phyloP scores from a whole-genome alignment of 2,888 invertebrate genomes.

The Phrixothrix hirtus region DNA sequence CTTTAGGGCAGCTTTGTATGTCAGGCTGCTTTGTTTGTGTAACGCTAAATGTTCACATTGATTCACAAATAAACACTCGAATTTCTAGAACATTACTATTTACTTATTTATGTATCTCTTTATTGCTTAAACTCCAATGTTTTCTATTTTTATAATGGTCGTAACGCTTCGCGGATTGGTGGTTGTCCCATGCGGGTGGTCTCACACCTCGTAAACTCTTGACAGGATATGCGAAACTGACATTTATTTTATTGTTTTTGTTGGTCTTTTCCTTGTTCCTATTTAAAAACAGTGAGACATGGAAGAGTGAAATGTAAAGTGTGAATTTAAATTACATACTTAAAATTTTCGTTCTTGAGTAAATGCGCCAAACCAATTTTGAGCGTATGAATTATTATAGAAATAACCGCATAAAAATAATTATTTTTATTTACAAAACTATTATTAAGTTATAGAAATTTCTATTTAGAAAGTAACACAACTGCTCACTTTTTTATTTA shows the following conservation, averaged over 20 bases:
- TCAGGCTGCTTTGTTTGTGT: slow-evolving; percentile 41
- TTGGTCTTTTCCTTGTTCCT: neutral
- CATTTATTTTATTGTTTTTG: slow-evolving; percentile 18
- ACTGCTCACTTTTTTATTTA: too few relatives aligned
- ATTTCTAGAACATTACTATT: slow-evolving; percentile 56
- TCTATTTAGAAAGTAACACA: too few relatives aligned
- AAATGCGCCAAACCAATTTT: too few relatives aligned
- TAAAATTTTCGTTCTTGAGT: too few relatives aligned
- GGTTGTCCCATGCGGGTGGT: slow-evolving; percentile 42
- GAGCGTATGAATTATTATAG: too few relatives aligned
- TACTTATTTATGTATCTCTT: slow-evolving; percentile 54
- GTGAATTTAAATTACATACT: neutral
- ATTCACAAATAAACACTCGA: slow-evolving; percentile 56
- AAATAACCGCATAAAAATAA: too few relatives aligned
- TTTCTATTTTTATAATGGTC: slow-evolving; percentile 50
- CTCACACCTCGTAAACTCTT: slow-evolving; percentile 44
- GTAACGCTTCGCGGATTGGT: slow-evolving; percentile 40
- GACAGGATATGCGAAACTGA: slow-evolving; percentile 42
- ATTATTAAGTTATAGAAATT: too few relatives aligned
- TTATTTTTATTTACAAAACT: too few relatives aligned
- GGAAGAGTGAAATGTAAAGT: neutral
- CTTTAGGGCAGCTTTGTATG: slow-evolving; percentile 35
- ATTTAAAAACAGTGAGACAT: slow-evolving; percentile 1
- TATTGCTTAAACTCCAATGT: slow-evolving; percentile 49
- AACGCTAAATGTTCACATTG: slow-evolving; percentile 51